Evolutionary conservation across 2,888 invertebrate genomes (phyloP).

Genomic region (Tholera decimalis): DNA sequence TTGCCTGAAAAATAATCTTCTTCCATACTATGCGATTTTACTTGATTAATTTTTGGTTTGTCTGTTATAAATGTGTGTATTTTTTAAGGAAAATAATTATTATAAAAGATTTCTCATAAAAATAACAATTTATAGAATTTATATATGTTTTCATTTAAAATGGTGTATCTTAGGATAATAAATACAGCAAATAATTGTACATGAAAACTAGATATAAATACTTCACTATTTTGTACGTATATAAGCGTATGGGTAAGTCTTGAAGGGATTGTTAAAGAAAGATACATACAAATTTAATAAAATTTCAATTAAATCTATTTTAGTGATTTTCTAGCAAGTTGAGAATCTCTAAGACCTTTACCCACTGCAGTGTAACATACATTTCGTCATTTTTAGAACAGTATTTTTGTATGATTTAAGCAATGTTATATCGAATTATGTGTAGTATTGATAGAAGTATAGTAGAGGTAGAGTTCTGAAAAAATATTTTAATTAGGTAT

Average conservation of each 20-base stretch:
- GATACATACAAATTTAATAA: conserved; percentile 42
- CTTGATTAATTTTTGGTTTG: not conserved
- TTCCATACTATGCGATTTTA: no score
- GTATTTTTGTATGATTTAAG: conserved; percentile 8
- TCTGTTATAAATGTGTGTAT: no score
- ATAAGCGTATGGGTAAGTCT: conserved; percentile 80
- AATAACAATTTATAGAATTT: conserved; percentile 5
- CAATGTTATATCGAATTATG: conserved; percentile 3
- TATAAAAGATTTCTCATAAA: conserved; percentile 38
- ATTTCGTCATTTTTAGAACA: not conserved
- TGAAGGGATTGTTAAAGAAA: conserved; percentile 65
- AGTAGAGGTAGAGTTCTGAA: conserved; percentile 3
- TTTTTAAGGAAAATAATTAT: not conserved
- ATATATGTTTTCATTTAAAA: conserved; percentile 45
- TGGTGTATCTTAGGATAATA: conserved; percentile 70
- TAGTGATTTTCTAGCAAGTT: conserved; percentile 63
- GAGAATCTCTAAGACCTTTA: conserved; percentile 40
- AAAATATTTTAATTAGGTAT: not conserved
- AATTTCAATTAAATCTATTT: conserved; percentile 57
- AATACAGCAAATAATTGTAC: conserved; percentile 65
- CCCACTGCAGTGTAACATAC: conserved; percentile 39
- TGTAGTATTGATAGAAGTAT: not conserved
- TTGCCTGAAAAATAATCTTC: no score
- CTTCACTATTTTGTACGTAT: conserved; percentile 79
- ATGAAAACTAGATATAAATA: conserved; percentile 63